Evolutionary conservation across 2,113 vertebrate genomes (phyloP), one percentile per base, ranked within the genome.

Genomic region (Zosterops pallidus): DNA sequence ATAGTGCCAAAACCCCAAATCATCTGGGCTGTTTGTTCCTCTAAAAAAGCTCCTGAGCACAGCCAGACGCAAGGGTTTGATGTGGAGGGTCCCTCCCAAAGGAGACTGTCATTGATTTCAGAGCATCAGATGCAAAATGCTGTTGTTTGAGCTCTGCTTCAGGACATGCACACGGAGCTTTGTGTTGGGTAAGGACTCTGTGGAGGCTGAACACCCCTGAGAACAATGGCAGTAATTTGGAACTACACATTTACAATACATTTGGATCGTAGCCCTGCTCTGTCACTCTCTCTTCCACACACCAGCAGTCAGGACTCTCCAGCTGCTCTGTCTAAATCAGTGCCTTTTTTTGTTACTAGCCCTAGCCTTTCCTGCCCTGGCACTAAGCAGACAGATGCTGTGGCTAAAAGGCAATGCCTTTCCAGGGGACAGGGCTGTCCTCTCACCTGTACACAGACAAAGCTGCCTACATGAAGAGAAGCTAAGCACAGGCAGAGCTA

Each of bases 241-340:
- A 65, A 42, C 44, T 46, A 56, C 9, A 52, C 31, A 28, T 29
- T 52, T 64, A 31, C 20, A 33, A n/a, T 6, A 28, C 20, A n/a
- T 91, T 91, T 92, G 63, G 60, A 81, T 67, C 14, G 11, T 0
- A 44, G 52, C 26, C 26, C 33, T 92, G 11, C 20, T 79, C 57
- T 90, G 24, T 78, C 59, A 46, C 71, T 21, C 33, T 70, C 18
- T 52, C 86, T 84, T 89, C 72, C 69, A 64, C 42, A 59, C 59
- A 81, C 33, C 60, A 67, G 44, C 2, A 12, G 68, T 31, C 76
- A 70, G 4, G 1, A 57, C 24, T 44, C 52, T 89, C 76, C 94
- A 95, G 68, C 64, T 92, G 86, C 81, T 89, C 83, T 81, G 55
- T 37, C 87, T 84, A 60, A 86, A 94, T 79, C 25, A 62, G 31